Percentiles rank a stretch among this genome's conserved stretches.
phyloP scores from a whole-genome alignment of 2,888 invertebrate species.

The Volucella inflata region DNA sequence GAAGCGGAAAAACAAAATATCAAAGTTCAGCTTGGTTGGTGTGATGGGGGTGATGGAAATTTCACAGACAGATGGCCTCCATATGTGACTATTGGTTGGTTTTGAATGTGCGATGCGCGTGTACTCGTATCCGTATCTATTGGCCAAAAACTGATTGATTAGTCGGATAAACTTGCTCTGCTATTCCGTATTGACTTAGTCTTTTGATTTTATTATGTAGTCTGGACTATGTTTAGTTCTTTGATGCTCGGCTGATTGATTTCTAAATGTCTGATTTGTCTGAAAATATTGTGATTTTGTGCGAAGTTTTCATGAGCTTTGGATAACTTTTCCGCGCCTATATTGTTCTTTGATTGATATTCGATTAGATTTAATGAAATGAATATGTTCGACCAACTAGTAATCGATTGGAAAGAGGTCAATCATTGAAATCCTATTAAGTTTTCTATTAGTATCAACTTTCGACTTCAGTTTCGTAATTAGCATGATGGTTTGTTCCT shows the following conservation, averaged over 20 bases:
- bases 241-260: not conserved
- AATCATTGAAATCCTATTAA: not conserved
- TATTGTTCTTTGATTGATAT: not conserved
- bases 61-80: conserved; percentile 32
- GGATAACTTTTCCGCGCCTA: not conserved
- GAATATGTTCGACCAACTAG: too few species aligned
- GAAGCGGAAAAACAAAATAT: conserved; percentile 60
- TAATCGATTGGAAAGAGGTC: not conserved
- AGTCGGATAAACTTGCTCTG: not conserved
- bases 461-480: conserved; percentile 16
- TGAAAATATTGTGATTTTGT: conserved; percentile 11
- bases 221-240: too few species aligned
- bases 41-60: conserved; percentile 32
- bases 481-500: too few species aligned
- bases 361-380: too few species aligned
- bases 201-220: not conserved
- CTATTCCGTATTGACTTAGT: not conserved
- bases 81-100: conserved; percentile 6
- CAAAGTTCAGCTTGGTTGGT: conserved; percentile 31
- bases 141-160: conserved; percentile 23
- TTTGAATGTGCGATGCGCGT: not conserved
- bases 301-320: not conserved
- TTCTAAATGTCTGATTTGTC: conserved; percentile 1
- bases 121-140: not conserved
- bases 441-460: not conserved